These are phyloP conservation scores for Isurus oxyrinchus DNA, from an alignment of 2,113 vertebrate species.

Conservation along the genomic window DNA sequence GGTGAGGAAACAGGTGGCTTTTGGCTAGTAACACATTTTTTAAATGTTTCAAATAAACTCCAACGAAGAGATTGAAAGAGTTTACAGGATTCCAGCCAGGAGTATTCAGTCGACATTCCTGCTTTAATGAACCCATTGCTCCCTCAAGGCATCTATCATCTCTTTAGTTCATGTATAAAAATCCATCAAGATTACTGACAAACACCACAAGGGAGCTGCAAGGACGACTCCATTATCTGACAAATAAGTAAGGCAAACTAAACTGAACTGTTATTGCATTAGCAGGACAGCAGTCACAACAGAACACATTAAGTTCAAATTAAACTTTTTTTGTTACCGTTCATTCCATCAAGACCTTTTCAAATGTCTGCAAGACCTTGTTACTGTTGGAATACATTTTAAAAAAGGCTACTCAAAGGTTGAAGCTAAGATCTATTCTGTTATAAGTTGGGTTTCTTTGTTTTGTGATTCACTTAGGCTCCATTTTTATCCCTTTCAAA, in stretches of 20 bases:
- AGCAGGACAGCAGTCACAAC: constrained; percentile 34
- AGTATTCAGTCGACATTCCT: constrained; percentile 28
- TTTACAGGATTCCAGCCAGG: constrained; percentile 19
- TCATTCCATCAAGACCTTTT: constrained; percentile 19
- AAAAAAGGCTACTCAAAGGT: background rate
- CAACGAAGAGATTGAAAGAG: constrained; percentile 22
- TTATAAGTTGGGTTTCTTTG: background rate
- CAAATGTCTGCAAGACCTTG: background rate
- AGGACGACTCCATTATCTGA: constrained; percentile 15
- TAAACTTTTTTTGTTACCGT: constrained; percentile 24
- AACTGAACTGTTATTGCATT: constrained; percentile 34
- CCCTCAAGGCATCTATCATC: constrained; percentile 32
- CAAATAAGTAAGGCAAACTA: constrained; percentile 28
- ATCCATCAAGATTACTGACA: constrained; percentile 36
- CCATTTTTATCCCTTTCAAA: background rate
- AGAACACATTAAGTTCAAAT: constrained; percentile 35
- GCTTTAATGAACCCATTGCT: constrained; percentile 30
- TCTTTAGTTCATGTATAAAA: constrained; percentile 35
- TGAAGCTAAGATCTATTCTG: background rate
- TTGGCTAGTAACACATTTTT: background rate
- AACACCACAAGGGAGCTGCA: constrained; percentile 32
- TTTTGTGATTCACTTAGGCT: background rate
- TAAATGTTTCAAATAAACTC: constrained; percentile 6
- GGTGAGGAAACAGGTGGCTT: background rate
- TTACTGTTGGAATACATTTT: background rate